Evolutionary conservation across 2,888 invertebrate species (phyloP).

Genomic region (Yponomeuta cagnagella): DNA sequence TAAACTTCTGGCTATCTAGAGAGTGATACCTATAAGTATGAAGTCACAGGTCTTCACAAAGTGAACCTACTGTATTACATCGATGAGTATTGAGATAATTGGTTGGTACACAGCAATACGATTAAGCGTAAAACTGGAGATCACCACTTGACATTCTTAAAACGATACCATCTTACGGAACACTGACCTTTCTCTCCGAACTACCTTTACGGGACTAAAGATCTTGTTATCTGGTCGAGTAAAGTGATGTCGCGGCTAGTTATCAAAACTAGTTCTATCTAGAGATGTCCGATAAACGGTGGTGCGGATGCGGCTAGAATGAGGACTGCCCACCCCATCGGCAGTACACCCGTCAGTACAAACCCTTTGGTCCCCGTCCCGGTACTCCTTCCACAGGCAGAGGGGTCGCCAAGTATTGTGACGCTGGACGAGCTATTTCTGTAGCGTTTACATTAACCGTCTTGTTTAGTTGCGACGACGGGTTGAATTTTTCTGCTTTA

Average conservation of each 20-base stretch:
- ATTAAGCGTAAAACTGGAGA: not conserved
- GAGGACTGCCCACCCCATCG: not conserved
- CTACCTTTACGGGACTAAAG: not conserved
- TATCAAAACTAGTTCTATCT: slow-evolving; percentile 17
- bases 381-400: not conserved
- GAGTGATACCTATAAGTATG: not conserved
- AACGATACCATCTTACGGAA: not conserved
- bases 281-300: slow-evolving; percentile 17
- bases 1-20: not conserved
- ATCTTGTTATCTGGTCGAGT: not conserved
- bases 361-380: not conserved
- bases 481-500: not conserved
- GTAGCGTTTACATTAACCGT: not conserved
- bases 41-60: not conserved
- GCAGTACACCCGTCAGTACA: not conserved
- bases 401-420: not conserved
- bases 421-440: not conserved
- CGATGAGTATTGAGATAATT: not conserved
- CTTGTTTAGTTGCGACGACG: not conserved
- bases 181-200: not conserved
- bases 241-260: slow-evolving; percentile 13
- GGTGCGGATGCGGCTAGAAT: not conserved
- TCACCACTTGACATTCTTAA: not conserved
- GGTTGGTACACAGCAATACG: not conserved
- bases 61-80: not conserved